Percentiles rank a stretch among this genome's conserved stretches.
phyloP scores from a whole-genome alignment of 2,113 vertebrate species.

The Bubo bubo region DNA sequence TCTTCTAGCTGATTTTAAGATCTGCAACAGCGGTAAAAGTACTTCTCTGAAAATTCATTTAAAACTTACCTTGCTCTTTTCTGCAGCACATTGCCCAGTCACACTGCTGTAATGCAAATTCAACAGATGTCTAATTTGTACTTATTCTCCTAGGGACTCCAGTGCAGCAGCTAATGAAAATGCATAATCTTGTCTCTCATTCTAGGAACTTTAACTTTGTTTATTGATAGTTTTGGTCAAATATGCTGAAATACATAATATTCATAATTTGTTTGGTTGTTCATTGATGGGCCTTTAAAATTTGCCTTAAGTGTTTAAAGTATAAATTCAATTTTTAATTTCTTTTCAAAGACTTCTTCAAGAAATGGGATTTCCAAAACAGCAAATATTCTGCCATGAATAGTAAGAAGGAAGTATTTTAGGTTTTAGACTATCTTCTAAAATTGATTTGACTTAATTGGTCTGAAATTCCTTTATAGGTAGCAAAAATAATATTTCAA shows the following conservation, averaged over 20 bases:
- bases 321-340: not conserved
- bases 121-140: conserved; percentile 37
- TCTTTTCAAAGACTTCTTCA: conserved; percentile 1
- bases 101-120: not conserved
- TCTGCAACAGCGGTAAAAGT: not conserved
- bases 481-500: not conserved
- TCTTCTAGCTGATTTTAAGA: not conserved
- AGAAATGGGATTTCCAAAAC: not conserved
- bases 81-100: not conserved
- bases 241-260: conserved; percentile 3
- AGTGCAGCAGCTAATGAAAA: conserved; percentile 32
- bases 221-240: conserved; percentile 35
- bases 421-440: not conserved
- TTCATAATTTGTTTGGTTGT: conserved; percentile 10
- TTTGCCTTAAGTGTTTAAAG: not conserved
- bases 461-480: not conserved
- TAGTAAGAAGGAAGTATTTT: not conserved
- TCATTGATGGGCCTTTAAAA: not conserved
- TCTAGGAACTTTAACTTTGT: conserved; percentile 28
- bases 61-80: conserved; percentile 29
- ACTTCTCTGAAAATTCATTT: not conserved
- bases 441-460: not conserved
- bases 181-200: conserved; percentile 15
- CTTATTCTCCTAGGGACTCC: not conserved
- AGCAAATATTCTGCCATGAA: not conserved